Conservation (phyloP, 2,113 vertebrate genomes). For the Strix uralensis region DNA sequence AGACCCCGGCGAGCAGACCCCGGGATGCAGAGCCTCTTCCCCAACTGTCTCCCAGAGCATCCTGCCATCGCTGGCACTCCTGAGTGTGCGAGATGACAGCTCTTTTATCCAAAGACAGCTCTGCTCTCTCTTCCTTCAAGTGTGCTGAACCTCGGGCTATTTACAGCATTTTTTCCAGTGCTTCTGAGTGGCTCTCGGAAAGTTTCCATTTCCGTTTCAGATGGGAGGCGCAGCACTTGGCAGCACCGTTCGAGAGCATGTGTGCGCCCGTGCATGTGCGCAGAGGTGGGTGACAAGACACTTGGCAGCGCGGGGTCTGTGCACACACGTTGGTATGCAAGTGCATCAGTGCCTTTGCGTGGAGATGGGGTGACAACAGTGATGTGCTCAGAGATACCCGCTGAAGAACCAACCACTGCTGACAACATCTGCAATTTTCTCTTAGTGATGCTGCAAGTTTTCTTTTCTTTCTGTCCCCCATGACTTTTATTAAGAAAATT, state of each 20-base stretch:
- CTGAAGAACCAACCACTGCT: accelerated
- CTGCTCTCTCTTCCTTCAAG: neutral
- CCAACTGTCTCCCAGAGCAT: neutral
- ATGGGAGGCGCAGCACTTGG: neutral
- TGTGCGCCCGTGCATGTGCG: accelerated
- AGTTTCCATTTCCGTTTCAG: neutral
- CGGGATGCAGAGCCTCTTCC: neutral
- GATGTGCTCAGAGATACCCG: neutral
- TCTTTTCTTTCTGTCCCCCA: neutral
- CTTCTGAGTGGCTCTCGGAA: neutral
- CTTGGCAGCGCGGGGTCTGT: accelerated
- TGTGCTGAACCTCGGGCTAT: neutral
- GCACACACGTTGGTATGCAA: accelerated
- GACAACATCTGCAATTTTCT: neutral
- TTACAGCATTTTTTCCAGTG: neutral
- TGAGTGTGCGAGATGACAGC: neutral
- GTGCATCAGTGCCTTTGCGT: accelerated
- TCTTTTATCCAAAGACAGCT: neutral
- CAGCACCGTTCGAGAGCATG: accelerated
- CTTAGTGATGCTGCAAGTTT: neutral
- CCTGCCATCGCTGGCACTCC: neutral
- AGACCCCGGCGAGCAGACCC: neutral
- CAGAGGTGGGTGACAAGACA: neutral
- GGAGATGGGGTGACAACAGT: accelerated
- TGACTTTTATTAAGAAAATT: neutral